Evolutionary conservation across 2,113 vertebrate genomes (phyloP).

Genomic region (Rhinogobius similis): DNA sequence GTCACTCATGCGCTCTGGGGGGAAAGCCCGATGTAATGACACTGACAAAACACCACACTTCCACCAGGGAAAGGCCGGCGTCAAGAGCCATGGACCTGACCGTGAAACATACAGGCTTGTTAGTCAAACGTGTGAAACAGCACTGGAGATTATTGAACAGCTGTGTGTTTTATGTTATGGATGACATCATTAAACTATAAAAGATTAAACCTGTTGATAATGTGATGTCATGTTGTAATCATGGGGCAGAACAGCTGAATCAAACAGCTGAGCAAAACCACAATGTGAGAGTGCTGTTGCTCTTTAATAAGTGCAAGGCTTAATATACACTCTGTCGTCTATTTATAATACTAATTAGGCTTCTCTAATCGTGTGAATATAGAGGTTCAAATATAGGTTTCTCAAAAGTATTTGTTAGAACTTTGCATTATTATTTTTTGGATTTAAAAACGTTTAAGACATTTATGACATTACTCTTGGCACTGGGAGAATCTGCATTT

Average conservation of each 20-base stretch:
- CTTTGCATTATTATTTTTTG: too few species aligned
- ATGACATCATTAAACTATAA: conserved; percentile 5
- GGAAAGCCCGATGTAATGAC: conserved; percentile 44
- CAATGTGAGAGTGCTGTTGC: not conserved
- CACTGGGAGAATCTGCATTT: too few species aligned
- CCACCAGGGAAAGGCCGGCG: conserved; percentile 3
- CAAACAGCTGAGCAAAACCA: conserved; percentile 49
- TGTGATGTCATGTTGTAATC: conserved; percentile 52
- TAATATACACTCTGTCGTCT: too few species aligned
- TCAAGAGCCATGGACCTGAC: not conserved
- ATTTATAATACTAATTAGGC: too few species aligned
- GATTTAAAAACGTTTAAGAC: too few species aligned
- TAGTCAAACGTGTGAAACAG: too few species aligned
- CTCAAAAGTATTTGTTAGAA: too few species aligned
- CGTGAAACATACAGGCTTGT: not conserved
- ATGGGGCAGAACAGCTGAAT: conserved; percentile 24
- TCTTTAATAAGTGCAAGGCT: too few species aligned
- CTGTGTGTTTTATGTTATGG: not conserved
- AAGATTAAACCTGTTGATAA: conserved; percentile 14
- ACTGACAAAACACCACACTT: conserved; percentile 39
- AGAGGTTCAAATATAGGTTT: too few species aligned
- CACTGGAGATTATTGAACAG: not conserved
- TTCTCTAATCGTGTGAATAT: too few species aligned
- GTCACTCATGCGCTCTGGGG: conserved; percentile 71
- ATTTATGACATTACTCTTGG: too few species aligned